Evolutionary conservation across 2,113 vertebrate species (phyloP).

Genomic region (Podarcis cretensis): DNA sequence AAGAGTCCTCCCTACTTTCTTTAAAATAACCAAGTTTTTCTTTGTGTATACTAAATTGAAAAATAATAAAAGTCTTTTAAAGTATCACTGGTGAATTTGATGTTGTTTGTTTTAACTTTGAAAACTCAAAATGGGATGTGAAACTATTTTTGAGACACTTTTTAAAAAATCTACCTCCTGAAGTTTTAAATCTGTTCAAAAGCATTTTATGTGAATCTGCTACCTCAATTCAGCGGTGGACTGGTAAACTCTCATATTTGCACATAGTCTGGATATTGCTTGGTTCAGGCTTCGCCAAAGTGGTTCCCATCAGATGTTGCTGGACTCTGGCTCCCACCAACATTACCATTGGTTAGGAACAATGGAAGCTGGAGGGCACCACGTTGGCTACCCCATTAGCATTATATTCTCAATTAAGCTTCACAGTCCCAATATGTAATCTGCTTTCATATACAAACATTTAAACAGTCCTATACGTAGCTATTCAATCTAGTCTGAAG

Average conservation of each 20-base stretch:
- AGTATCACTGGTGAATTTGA: neutral
- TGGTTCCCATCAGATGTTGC: no score
- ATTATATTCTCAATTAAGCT: neutral
- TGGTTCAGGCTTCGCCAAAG: no score
- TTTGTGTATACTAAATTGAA: constrained; percentile 6
- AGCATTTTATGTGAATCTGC: neutral
- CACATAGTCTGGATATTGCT: neutral
- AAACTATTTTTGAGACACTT: constrained; percentile 19
- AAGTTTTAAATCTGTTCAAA: neutral
- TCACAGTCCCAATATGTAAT: neutral
- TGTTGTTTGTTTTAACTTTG: neutral
- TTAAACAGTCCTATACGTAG: neutral
- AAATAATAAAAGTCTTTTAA: constrained; percentile 50
- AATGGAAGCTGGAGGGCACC: no score
- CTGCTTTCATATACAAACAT: neutral
- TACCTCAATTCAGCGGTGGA: neutral
- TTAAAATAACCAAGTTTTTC: constrained; percentile 12
- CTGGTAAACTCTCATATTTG: neutral
- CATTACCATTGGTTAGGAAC: no score
- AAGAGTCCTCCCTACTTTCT: neutral
- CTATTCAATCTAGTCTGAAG: neutral
- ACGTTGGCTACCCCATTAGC: neutral
- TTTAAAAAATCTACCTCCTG: neutral
- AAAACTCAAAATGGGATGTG: neutral
- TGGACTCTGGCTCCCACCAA: no score